Percentiles rank a stretch among this genome's conserved stretches.
Evolutionary conservation across 2,797 vertebrate species (phyloP).

Genomic region (Rhabdomys pumilio): DNA sequence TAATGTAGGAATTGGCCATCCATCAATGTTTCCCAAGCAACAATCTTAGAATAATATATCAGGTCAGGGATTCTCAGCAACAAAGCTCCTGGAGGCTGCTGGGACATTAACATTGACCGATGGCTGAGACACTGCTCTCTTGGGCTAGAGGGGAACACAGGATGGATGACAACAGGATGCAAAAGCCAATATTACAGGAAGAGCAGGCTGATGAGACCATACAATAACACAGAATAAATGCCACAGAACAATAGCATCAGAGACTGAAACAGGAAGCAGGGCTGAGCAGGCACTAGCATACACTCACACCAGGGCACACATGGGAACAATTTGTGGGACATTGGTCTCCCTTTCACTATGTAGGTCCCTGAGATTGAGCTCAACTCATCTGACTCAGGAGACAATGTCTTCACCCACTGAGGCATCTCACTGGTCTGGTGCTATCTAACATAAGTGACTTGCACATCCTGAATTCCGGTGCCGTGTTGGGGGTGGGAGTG

Average conservation of each 20-base stretch:
- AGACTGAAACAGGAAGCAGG: neutral
- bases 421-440: neutral
- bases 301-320: neutral
- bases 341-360: neutral
- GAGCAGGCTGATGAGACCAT: slow-evolving; percentile 18
- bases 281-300: neutral
- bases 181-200: slow-evolving; percentile 17
- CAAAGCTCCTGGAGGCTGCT: slow-evolving; percentile 62
- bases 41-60: slow-evolving; percentile 73
- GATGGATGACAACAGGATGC: slow-evolving; percentile 46
- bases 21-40: slow-evolving; percentile 80
- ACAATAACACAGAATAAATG: slow-evolving; percentile 8
- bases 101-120: slow-evolving; percentile 58
- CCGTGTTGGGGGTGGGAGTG: neutral
- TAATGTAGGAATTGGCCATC: slow-evolving; percentile 77
- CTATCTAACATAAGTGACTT: neutral
- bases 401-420: neutral
- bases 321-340: neutral
- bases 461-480: neutral
- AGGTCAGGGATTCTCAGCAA: slow-evolving; percentile 24
- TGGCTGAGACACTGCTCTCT: slow-evolving; percentile 37
- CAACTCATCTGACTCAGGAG: neutral
- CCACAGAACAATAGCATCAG: neutral
- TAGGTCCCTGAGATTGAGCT: neutral
- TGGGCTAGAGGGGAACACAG: neutral